Conservation (phyloP, 2,888 invertebrate genomes). For the Sclerodermus sp. region DNA sequence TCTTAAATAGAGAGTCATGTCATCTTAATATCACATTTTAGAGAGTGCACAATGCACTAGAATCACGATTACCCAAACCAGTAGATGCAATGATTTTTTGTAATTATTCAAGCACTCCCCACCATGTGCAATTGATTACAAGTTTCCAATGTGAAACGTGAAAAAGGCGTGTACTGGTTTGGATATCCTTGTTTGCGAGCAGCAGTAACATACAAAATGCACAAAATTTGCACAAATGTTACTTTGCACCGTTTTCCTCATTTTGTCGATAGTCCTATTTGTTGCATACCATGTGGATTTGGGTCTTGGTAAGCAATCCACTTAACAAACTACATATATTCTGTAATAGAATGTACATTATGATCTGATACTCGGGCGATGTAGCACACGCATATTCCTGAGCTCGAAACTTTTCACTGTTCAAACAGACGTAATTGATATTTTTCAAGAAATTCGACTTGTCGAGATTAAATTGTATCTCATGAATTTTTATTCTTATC, state of each 20-base stretch:
- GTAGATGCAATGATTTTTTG: too few relatives aligned
- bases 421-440: too few relatives aligned
- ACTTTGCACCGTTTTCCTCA: slow-evolving; percentile 57
- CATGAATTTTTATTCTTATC: too few relatives aligned
- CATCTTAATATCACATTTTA: slow-evolving; percentile 15
- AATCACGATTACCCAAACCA: slow-evolving; percentile 34
- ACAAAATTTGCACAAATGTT: slow-evolving; percentile 49
- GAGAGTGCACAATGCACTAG: slow-evolving; percentile 29
- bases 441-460: too few relatives aligned
- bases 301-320: slow-evolving; percentile 58
- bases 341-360: slow-evolving; percentile 24
- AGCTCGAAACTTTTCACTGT: slow-evolving; percentile 14
- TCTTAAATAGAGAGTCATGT: background rate
- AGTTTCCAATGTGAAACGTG: too few relatives aligned
- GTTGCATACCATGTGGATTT: slow-evolving; percentile 59
- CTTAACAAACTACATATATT: slow-evolving; percentile 43
- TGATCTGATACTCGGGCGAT: slow-evolving; percentile 5
- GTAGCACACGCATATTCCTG: slow-evolving; percentile 22
- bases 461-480: too few relatives aligned
- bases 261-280: slow-evolving; percentile 59
- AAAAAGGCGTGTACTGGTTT: slow-evolving; percentile 43
- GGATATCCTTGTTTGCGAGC: slow-evolving; percentile 28
- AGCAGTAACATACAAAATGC: slow-evolving; percentile 37
- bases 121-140: too few relatives aligned
- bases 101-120: background rate